Percentiles rank a stretch among this genome's conserved stretches.
Conservation (phyloP, 2,113 vertebrate genomes). For the Ahaetulla prasina region DNA sequence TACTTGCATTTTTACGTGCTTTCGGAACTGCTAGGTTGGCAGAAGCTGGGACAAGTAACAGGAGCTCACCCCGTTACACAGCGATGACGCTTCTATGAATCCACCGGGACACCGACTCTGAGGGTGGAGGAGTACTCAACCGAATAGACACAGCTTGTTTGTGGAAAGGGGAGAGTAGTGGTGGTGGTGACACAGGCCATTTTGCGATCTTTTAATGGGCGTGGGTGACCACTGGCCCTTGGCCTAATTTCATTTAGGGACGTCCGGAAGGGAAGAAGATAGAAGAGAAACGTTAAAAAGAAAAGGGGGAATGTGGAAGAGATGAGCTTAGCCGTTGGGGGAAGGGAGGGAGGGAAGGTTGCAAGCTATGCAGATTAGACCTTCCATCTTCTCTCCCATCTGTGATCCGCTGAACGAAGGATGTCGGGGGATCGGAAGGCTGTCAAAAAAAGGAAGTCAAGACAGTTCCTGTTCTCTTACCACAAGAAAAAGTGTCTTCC, state of each 20-base stretch:
- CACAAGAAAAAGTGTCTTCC: too few relatives aligned
- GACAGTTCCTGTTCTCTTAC: neutral
- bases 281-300: neutral
- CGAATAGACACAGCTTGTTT: neutral
- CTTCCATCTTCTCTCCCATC: neutral
- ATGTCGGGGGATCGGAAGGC: neutral
- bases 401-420: neutral
- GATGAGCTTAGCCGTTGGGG: neutral
- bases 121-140: neutral
- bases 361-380: neutral
- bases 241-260: neutral
- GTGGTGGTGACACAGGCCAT: neutral
- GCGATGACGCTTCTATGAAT: neutral
- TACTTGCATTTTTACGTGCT: too few relatives aligned
- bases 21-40: too few relatives aligned
- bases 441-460: neutral
- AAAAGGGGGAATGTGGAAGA: neutral
- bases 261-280: neutral
- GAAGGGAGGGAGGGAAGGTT: neutral
- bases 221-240: neutral
- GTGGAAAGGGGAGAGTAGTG: too few relatives aligned
- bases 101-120: neutral
- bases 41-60: too few relatives aligned
- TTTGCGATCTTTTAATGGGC: neutral
- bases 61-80: too few relatives aligned